Percentiles rank a stretch among this genome's conserved stretches.
Conservation (phyloP, 2,888 invertebrate species). For the Ochropleura plecta region DNA sequence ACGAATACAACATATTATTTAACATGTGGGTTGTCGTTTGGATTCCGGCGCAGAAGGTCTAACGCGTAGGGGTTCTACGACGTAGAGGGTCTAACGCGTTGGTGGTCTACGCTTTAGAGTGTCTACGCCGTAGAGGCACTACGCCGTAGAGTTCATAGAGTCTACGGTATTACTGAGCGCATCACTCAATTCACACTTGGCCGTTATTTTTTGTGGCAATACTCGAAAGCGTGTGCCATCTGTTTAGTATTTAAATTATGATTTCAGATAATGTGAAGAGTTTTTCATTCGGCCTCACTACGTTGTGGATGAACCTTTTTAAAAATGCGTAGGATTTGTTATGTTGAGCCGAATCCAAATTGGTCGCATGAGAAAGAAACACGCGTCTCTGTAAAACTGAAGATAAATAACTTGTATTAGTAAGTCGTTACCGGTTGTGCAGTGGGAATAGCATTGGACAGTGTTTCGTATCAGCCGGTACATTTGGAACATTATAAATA, state of each 20-base stretch:
- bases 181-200: conserved; percentile 26
- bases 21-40: background rate
- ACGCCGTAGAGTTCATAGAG: conserved; percentile 8
- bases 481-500: conserved; percentile 81
- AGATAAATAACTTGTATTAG: conserved; percentile 71
- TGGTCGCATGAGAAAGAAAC: conserved; percentile 71
- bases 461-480: conserved; percentile 77
- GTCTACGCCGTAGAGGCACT: conserved; percentile 11
- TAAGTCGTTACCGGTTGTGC: conserved; percentile 74
- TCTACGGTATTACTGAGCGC: conserved; percentile 16
- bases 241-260: conserved; percentile 60
- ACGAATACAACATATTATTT: background rate
- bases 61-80: conserved; percentile 13
- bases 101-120: conserved; percentile 10
- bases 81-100: background rate
- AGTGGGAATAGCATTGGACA: conserved; percentile 78
- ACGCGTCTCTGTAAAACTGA: conserved; percentile 71
- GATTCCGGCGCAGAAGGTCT: conserved; percentile 9
- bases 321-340: conserved; percentile 73
- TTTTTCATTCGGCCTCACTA: conserved; percentile 55
- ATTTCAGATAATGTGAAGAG: conserved; percentile 54
- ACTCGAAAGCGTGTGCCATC: conserved; percentile 43
- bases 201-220: conserved; percentile 33
- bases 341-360: conserved; percentile 77
- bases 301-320: conserved; percentile 59